Base-by-base conservation (phyloP, 2,797 vertebrate genomes). In the Meriones psammophilus region DNA sequence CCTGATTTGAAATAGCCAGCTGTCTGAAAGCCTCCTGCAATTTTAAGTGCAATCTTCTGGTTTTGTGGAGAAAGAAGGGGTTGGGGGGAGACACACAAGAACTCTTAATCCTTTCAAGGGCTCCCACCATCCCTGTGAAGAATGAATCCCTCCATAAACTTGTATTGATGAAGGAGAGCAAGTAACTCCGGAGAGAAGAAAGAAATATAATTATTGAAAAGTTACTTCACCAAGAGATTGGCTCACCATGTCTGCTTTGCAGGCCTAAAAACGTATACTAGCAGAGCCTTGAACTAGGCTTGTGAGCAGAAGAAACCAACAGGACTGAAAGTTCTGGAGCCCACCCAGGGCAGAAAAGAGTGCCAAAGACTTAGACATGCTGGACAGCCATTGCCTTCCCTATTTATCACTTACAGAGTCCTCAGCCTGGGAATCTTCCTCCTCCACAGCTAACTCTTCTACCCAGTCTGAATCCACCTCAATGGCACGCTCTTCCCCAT, bases 401-500 rank as follows among this genome's bases (percentile, higher is more conserved):
- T 6, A 50, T 98, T 98, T 96, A 99, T 0, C 20, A 83, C 99
- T 98, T 98, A 99, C 99, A 94, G 99, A 99, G 96, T 99, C 99
- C 94, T 99, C 99, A 15, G 99, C 99, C 97, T 99, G 99, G 0
- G 99, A 99, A 97, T 99, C 99, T 81, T 99, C 99, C 83, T 99
- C 99, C 97, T 99, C 99, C 69, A 99, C 99, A 0, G 99, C 99
- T 96, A 99, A 98, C 95, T 99, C 99, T 89, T 99, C 99, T 88
- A 99, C 99, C 99, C 99, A 99, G 98, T 99, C 99, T 0, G 99
- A 99, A 98, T 99, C 99, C 95, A 99, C 99, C 95, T 99, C 99
- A 92, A 99, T 99, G 3, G 99, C 99, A 66, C 99, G 99, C 94
- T 99, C 99, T 96, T 99, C 99, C 22, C 99, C 99, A 3, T 99